Conservation (phyloP, 2,113 vertebrate genomes). For the Marcusenius ussheri region DNA sequence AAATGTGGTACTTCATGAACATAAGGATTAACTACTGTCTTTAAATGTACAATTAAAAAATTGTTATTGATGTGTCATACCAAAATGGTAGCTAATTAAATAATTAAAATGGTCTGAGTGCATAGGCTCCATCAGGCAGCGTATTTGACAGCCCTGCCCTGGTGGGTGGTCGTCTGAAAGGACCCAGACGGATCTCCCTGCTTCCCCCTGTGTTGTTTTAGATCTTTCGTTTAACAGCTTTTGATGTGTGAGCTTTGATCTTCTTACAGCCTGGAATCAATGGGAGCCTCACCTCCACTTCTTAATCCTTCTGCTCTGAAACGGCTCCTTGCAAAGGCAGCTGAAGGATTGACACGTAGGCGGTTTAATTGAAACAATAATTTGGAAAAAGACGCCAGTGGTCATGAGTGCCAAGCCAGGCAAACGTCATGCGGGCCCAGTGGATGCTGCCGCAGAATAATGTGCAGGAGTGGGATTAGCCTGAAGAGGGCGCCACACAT, state of each 20-base stretch:
- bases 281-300: not conserved
- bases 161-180: not conserved
- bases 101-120: not conserved
- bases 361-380: not conserved
- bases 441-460: not conserved
- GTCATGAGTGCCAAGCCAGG: not conserved
- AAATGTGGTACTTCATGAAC: not conserved
- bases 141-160: not conserved
- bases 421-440: not conserved
- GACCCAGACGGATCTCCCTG: not conserved
- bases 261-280: not conserved
- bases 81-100: not conserved
- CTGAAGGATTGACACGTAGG: not conserved
- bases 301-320: not conserved
- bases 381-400: not conserved
- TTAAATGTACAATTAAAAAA: not conserved
- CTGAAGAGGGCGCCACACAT: not conserved
- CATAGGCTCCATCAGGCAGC: not conserved
- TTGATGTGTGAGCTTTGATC: constrained; percentile 9
- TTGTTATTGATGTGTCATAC: not conserved
- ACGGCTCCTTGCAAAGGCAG: not conserved
- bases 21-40: not conserved
- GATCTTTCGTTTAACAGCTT: not conserved
- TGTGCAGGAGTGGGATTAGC: not conserved
- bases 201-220: not conserved